phyloP scores from a whole-genome alignment of 2,113 vertebrate genomes.

The Myotis yumanensis region DNA sequence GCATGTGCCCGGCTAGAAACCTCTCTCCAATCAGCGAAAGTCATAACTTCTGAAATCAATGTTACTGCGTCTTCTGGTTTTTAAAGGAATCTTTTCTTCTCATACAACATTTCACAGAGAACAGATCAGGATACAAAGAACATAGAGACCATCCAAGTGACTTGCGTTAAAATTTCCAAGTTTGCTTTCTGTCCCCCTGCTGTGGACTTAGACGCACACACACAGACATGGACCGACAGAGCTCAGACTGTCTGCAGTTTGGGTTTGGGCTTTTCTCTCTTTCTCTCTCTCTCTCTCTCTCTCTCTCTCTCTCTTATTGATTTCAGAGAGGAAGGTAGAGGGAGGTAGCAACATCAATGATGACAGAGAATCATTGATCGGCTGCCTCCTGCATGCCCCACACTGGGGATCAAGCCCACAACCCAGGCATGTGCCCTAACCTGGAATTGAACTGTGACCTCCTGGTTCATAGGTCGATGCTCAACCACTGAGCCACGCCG shows the following conservation, averaged over 20 bases:
- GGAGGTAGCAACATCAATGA: no score
- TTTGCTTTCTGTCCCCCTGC: not conserved
- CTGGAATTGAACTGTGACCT: no score
- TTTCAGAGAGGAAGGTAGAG: no score
- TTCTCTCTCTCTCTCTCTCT: no score
- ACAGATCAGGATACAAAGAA: fast-evolving
- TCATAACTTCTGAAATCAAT: not conserved
- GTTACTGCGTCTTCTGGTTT: not conserved
- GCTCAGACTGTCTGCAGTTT: fast-evolving
- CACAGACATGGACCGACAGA: fast-evolving
- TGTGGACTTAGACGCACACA: not conserved
- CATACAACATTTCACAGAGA: not conserved
- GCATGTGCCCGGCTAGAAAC: not conserved
- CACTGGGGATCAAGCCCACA: no score
- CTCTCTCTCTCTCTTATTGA: no score
- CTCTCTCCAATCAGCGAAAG: not conserved
- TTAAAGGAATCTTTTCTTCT: not conserved
- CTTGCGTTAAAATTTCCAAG: fast-evolving
- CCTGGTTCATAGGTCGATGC: no score
- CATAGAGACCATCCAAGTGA: not conserved
- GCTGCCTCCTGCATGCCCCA: no score
- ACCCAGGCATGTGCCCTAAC: no score
- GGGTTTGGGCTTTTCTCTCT: not conserved
- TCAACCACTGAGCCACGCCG: no score
- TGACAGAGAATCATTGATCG: no score